Percentiles rank a stretch among this genome's conserved stretches.
phyloP scores from a whole-genome alignment of 2,888 invertebrate genomes.

The Orthosia cruda region DNA sequence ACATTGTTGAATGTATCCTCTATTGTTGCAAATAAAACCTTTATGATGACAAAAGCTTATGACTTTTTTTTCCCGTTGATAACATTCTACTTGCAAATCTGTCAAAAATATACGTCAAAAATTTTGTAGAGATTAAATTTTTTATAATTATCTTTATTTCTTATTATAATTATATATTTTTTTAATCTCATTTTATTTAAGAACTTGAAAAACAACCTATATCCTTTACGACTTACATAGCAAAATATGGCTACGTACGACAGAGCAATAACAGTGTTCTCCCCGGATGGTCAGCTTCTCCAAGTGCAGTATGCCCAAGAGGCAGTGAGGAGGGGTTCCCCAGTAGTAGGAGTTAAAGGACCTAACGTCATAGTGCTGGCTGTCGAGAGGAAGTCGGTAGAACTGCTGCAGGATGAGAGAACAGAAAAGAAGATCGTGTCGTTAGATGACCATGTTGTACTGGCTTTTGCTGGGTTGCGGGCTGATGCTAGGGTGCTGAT shows the following conservation, averaged over 20 bases:
- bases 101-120: constrained; percentile 37
- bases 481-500: constrained; percentile 99
- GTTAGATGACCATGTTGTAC: constrained; percentile 98
- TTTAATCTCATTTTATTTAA: constrained; percentile 2
- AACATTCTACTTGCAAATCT: background rate
- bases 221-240: background rate
- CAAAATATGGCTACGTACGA: constrained; percentile 94
- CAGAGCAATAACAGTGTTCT: constrained; percentile 99
- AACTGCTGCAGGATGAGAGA: constrained; percentile 98
- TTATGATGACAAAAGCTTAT: no score
- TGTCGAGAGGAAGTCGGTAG: constrained; percentile 99
- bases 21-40: constrained; percentile 3
- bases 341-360: constrained; percentile 97
- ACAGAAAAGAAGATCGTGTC: constrained; percentile 98
- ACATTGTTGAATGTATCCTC: background rate
- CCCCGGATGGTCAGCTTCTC: constrained; percentile 99
- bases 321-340: constrained; percentile 97
- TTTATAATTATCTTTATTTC: background rate
- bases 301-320: constrained; percentile 99
- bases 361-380: constrained; percentile 98
- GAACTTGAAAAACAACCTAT: background rate
- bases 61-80: no score
- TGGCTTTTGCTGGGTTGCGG: constrained; percentile 99
- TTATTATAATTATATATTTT: background rate
- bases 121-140: constrained; percentile 8